A percentile compares a stretch with the other conserved stretches of the same genome.
phyloP scores from a whole-genome alignment of 2,797 vertebrate genomes.

The Sebastes matsubarae region DNA sequence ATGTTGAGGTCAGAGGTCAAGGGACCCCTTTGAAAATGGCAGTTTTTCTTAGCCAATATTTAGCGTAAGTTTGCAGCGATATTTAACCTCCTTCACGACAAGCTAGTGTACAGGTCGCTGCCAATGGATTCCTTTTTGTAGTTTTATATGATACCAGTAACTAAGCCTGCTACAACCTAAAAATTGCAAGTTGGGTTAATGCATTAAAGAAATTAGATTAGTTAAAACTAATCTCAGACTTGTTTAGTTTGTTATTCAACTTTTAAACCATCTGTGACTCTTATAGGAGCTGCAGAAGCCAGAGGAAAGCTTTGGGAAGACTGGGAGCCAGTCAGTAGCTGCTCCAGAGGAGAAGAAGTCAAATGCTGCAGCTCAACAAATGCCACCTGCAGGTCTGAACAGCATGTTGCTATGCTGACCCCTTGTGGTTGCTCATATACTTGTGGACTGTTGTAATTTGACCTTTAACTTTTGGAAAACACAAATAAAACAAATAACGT shows the following conservation, averaged over 20 bases:
- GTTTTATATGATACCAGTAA: too few species aligned
- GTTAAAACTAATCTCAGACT: not conserved
- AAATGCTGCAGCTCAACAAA: not conserved
- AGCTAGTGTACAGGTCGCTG: too few species aligned
- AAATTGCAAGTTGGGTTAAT: too few species aligned
- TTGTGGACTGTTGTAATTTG: fast-evolving
- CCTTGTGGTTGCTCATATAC: conserved; percentile 29
- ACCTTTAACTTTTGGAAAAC: not conserved
- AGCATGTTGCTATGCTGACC: conserved; percentile 38
- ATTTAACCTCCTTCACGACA: too few species aligned
- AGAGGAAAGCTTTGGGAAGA: conserved; percentile 39
- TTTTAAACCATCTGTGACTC: not conserved
- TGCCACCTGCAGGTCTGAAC: conserved; percentile 60
- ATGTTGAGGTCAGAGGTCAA: too few species aligned
- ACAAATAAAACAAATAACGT: not conserved
- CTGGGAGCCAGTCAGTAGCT: not conserved
- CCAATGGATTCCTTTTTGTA: too few species aligned
- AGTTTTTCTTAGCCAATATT: too few species aligned
- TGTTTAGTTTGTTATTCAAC: not conserved
- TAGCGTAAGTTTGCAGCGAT: too few species aligned
- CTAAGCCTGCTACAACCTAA: too few species aligned
- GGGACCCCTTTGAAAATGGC: too few species aligned
- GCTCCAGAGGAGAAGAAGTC: conserved; percentile 35
- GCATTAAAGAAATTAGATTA: too few species aligned
- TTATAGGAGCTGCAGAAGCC: conserved; percentile 68